Base-by-base conservation (phyloP, 2,797 vertebrate species). In the Falco cherrug region DNA sequence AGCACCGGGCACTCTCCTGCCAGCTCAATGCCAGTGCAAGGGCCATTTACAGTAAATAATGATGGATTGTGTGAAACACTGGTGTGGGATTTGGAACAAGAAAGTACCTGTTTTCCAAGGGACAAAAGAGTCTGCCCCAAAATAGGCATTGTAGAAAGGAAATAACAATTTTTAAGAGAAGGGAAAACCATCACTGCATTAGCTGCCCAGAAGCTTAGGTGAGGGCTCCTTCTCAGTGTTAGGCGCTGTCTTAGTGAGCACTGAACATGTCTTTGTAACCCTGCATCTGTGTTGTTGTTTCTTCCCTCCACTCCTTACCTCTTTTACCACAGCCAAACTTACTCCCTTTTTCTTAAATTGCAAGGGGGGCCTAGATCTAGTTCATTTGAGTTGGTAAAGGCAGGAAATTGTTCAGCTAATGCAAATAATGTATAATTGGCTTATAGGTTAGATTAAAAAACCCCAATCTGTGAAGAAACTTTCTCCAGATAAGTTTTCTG, bases 1-100 rank as follows among this genome's bases (percentile, higher is more conserved):
- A 26, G 9, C 28, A 28, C 3, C 0, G 0, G 31, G 10, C 2
- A 6, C 6, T 0, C 0, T 65, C 6, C 26, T 65, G 9, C 6
- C 22, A 4, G 0, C 16, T 59, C 8, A 4, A 5, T 54, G 24
- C 33, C 2, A 1, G 10, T 64, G 53, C 5, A 5, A 70, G 37
- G 31, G 21, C 10, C 22, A 6, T 74, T 63, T 60, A 10, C 37
- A 63, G 35, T 45, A 70, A 81, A 84, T 33, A 65, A n/a, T 3
- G 2, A 17, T 47, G 21, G 25, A 33, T 37, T 61, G 4, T 31
- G 31, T 61, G 43, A 71, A 84, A 73, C 14, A 37, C 2, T 29
- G 16, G 4, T 69, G 13, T 25, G 4, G 3, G 11, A 0, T 1
- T 21, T 15, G 25, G 6, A 68, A 50, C 3, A 53, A 25, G 11